phyloP scores from a whole-genome alignment of 2,797 vertebrate species.

The Ceryle rudis region DNA sequence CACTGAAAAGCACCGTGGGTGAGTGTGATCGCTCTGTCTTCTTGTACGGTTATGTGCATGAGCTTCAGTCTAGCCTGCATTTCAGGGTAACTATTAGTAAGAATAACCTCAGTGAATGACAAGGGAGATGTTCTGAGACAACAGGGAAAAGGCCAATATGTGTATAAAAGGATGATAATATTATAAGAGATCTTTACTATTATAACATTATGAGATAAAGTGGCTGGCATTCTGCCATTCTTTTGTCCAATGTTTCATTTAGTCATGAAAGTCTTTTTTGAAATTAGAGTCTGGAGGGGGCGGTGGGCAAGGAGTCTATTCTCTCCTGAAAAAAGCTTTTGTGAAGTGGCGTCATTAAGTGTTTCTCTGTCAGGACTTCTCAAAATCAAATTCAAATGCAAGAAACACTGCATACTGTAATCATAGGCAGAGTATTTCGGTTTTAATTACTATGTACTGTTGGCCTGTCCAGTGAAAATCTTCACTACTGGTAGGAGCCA shows the following conservation, averaged over 20 bases:
- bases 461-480: not conserved
- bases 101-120: slow-evolving; percentile 8
- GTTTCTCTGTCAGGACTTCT: not conserved
- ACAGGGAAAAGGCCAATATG: not conserved
- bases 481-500: not conserved
- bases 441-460: not conserved
- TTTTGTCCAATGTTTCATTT: not conserved
- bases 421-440: not conserved
- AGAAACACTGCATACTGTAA: not conserved
- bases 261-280: not conserved
- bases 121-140: not conserved
- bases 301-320: not conserved
- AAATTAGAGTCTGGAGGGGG: not conserved
- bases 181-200: not conserved
- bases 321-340: slow-evolving; percentile 4
- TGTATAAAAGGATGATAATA: not conserved
- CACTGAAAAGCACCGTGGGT: not conserved
- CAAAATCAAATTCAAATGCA: not conserved
- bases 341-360: not conserved
- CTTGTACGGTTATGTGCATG: not conserved
- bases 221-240: not conserved
- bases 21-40: not conserved
- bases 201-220: not conserved
- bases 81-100: not conserved
- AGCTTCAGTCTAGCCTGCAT: not conserved